Evolutionary conservation across 2,888 invertebrate species (phyloP), one percentile per base, ranked within the genome.

Genomic region (Epistrophe grossulariae): DNA sequence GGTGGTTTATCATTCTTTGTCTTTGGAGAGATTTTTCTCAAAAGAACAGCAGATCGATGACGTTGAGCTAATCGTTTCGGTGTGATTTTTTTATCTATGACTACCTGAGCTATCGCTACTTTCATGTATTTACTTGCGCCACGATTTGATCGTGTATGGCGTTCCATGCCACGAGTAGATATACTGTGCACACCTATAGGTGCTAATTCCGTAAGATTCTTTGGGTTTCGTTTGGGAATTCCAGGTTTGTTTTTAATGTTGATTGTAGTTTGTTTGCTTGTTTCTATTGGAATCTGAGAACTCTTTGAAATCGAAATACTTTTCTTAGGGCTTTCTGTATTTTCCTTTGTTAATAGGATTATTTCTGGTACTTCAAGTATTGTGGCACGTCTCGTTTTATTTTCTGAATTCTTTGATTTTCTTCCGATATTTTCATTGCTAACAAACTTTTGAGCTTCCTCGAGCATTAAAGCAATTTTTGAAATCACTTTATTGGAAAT

Each of bases 61-160:
- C 38, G 70, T 10, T 10, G 50, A 2, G n/a, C 0, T 38, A 19
- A 6, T 9, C 17, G 17, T 60, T 52, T 48, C 3, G 59, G 24
- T 19, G 55, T 48, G 0, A 28, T 15, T n/a, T 17, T 55, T 31
- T 80, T 80, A 4, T 64, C 43, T 6, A 79, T 28, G 2, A 43
- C 52, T 15, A 79, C 82, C 45, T 85, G 81, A 7, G 73, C 71
- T n/a, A 83, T 17, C 0, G 76, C 71, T n/a, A 87, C 17, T 45
- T 80, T 66, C 71, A 88, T 72, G 45, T 85, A 88, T 60, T 88
- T 89, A 60, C 52, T 83, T 35, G 77, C 64, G 1, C 38, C 24
- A 15, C 55, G 38, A 68, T 52, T 45, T 15, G 88, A 85, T 68
- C 89, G 79, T 10, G 89, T 89, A 8, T 57, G 64, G 11, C 84